phyloP scores from a whole-genome alignment of 2,888 invertebrate genomes.

The Lordiphosa andalusiaca region DNA sequence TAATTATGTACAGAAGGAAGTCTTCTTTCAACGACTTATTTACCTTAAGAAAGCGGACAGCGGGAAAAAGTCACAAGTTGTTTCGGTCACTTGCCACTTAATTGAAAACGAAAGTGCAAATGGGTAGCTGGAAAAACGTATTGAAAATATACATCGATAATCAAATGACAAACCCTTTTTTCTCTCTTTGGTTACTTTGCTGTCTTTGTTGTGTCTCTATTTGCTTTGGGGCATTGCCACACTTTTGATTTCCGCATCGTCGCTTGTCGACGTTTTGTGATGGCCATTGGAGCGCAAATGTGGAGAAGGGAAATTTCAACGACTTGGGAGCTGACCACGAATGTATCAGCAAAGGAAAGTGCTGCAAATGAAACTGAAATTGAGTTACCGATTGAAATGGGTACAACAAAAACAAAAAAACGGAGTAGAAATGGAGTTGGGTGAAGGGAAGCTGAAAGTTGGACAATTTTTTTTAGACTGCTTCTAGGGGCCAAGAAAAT shows the following conservation, averaged over 20 bases:
- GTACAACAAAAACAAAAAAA: no score
- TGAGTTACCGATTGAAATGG: slow-evolving; percentile 1
- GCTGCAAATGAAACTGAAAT: slow-evolving; percentile 49
- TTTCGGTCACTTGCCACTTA: slow-evolving; percentile 33
- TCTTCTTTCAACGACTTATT: neutral
- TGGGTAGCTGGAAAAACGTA: slow-evolving; percentile 21
- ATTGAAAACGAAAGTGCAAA: slow-evolving; percentile 72
- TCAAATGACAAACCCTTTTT: slow-evolving; percentile 37
- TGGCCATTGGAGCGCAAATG: slow-evolving; percentile 13
- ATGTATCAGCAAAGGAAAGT: slow-evolving; percentile 38
- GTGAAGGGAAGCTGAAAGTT: no score
- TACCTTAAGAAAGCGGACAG: neutral
- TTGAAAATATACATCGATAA: slow-evolving; percentile 47
- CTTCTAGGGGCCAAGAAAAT: no score
- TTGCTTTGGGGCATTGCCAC: slow-evolving; percentile 34
- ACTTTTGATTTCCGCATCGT: slow-evolving; percentile 67
- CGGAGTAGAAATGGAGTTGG: no score
- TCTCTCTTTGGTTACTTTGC: slow-evolving; percentile 17
- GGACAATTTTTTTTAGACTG: no score
- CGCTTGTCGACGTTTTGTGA: slow-evolving; percentile 17
- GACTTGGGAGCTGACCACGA: neutral
- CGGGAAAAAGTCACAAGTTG: slow-evolving; percentile 10
- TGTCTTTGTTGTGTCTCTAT: slow-evolving; percentile 6
- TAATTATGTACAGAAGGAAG: slow-evolving; percentile 62
- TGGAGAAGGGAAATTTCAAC: slow-evolving; percentile 4